Evolutionary conservation across 2,888 invertebrate species (phyloP).

Genomic region (Hirtodrosophila duncani): DNA sequence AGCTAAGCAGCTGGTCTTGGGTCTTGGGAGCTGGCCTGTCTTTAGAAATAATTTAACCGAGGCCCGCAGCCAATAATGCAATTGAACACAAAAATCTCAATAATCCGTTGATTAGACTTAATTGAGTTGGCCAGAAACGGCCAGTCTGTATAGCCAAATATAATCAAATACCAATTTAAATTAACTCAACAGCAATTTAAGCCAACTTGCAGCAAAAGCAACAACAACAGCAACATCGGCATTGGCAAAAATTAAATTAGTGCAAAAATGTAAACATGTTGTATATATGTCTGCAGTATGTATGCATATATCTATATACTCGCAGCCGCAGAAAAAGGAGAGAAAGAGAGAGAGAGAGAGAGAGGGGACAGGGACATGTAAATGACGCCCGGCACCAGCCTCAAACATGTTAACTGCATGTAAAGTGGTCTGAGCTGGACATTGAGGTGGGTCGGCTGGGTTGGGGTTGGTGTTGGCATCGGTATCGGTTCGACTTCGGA

Average conservation of each 20-base stretch:
- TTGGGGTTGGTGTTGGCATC: constrained; percentile 3
- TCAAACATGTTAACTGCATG: constrained; percentile 66
- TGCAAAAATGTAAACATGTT: constrained; percentile 71
- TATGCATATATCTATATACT: constrained; percentile 6
- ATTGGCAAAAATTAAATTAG: constrained; percentile 67
- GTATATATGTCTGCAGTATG: constrained; percentile 25
- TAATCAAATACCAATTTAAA: constrained; percentile 73
- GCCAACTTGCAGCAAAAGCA: constrained; percentile 31
- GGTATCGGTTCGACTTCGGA: background rate
- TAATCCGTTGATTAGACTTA: constrained; percentile 70
- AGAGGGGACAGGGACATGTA: constrained; percentile 55
- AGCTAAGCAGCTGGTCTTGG: no score
- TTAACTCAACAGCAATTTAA: constrained; percentile 72
- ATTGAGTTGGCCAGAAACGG: constrained; percentile 72
- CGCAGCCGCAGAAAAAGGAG: constrained; percentile 31
- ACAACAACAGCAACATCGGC: constrained; percentile 28
- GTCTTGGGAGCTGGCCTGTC: no score
- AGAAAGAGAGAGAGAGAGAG: constrained; percentile 33
- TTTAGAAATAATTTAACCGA: no score
- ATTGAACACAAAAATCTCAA: constrained; percentile 63
- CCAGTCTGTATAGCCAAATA: constrained; percentile 57
- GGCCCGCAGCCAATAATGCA: constrained; percentile 52
- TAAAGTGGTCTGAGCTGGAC: constrained; percentile 38
- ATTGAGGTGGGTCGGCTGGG: background rate
- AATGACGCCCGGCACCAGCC: constrained; percentile 70